Evolutionary conservation across 2,888 invertebrate species (phyloP), one percentile per base, ranked within the genome.

Genomic region (Halictus quadricinctus): DNA sequence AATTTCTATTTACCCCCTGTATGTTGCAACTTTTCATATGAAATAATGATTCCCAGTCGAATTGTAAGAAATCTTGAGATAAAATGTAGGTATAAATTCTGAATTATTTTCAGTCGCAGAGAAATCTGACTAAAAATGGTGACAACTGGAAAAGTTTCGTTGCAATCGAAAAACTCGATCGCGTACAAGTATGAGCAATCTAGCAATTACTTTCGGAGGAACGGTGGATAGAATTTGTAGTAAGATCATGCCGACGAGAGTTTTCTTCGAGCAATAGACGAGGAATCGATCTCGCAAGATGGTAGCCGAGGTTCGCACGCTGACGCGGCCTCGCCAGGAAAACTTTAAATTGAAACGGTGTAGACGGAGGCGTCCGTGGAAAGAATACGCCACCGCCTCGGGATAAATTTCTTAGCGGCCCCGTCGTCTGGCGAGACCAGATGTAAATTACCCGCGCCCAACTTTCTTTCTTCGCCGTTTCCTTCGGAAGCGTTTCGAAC

Each of bases 291-390:
- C 58, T 48, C 72, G 46, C 46, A 77, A 41, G 79, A 29, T 43
- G 77, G 36, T 54, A 64, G 10, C 21, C 21, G 13, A 76, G 76
- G 36, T 81, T 66, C 58, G 64, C 21, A 25, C 72, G 75, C 29
- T 36, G 84, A 72, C 73, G 82, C 81, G 78, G 70, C 72, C 72
- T 80, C 74, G 78, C 69, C 58, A 48, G 50, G 72, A 64, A 87
- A 90, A 89, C 80, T 91, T 91, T 88, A 91, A 87, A 90, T 91
- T 88, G 81, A 86, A 83, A 76, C 79, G 80, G 78, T 72, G 72
- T 69, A 75, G 66, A 77, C 50, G 43, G n/a, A 21, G 50, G 72
- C 50, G 41, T 69, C 75, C 75, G 54, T 12, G 60, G 80, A 81
- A 84, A 78, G 77, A 80, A 90, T 86, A 78, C 76, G 50, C 80